Base-by-base conservation (phyloP, 2,113 vertebrate genomes). In the Zosterops lateralis region DNA sequence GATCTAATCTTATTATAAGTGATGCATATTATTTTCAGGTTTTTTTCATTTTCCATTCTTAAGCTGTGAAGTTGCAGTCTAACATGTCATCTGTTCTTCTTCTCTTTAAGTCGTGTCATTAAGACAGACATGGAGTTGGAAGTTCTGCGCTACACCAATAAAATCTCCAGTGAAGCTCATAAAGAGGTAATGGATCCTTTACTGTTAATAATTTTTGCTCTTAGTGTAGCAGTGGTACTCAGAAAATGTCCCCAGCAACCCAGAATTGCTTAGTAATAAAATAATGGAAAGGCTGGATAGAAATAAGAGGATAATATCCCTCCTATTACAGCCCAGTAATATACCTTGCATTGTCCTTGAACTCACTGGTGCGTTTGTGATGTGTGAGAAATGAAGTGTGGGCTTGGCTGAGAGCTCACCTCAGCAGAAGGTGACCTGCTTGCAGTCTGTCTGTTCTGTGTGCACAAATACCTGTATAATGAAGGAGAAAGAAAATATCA, bases 81-180 rank as follows among this genome's bases (percentile, higher is more conserved):
- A 87, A 91, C 87, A 12, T 45, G 9, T 5, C 95, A 12, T 71
- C 42, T 90, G 54, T 94, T 91, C 79, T 70, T 95, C 83, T 93
- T 95, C 45, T 85, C 75, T 97, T 95, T 73, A 84, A 99, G 99
- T 96, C 99, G 99, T 51, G 98, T 99, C 74, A 93, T 98, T 87
- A 99, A 99, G 97, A 99, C 98, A 1, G 98, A 99, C 96, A 99
- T 99, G 99, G 99, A 99, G 96, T 96, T 99, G 96, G 99, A 99
- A 97, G 98, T 99, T 75, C 94, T 99, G 89, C 98, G 99, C 68
- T 99, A 99, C 96, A 99, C 99, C 90, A 99, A 99, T 97, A 98
- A 97, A 93, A 97, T 99, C 95, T 99, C 99, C 97, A 99, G 99
- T 15, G 99, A 99, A 93, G 99, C 99, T 86, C 99, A 99, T 96